A percentile compares a stretch with the other conserved stretches of the same genome.
Conservation (phyloP, 2,888 invertebrate species). For the Noctua pronuba region DNA sequence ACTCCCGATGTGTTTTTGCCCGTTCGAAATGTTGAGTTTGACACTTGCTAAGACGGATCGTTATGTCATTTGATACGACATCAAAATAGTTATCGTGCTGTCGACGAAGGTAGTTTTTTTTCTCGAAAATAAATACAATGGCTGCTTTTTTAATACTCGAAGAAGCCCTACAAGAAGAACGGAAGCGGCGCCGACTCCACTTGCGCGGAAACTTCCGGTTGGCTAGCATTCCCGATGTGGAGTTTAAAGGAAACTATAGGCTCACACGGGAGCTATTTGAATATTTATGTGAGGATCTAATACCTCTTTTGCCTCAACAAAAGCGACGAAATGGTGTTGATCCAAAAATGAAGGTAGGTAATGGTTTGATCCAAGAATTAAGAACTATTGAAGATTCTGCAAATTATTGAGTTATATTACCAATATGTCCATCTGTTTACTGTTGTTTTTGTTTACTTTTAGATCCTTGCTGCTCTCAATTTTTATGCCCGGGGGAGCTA, state of each 20-base stretch:
- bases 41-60: too few relatives aligned
- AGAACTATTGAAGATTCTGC: neutral
- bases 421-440: neutral
- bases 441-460: neutral
- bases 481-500: too few relatives aligned
- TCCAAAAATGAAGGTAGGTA: neutral
- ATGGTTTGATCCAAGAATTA: neutral
- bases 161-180: too few relatives aligned
- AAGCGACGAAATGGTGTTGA: neutral
- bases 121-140: too few relatives aligned
- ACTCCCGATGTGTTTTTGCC: too few relatives aligned
- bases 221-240: neutral
- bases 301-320: neutral
- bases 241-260: neutral
- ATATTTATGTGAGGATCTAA: neutral
- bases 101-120: too few relatives aligned
- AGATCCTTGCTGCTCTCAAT: neutral
- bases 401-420: neutral
- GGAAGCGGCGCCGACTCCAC: too few relatives aligned
- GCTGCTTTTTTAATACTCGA: too few relatives aligned
- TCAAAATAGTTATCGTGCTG: too few relatives aligned
- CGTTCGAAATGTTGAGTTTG: too few relatives aligned
- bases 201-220: too few relatives aligned
- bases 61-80: too few relatives aligned
- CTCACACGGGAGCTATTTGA: neutral